phyloP scores from a whole-genome alignment of 1,140 invertebrate genomes.

The Ruditapes philippinarum region DNA sequence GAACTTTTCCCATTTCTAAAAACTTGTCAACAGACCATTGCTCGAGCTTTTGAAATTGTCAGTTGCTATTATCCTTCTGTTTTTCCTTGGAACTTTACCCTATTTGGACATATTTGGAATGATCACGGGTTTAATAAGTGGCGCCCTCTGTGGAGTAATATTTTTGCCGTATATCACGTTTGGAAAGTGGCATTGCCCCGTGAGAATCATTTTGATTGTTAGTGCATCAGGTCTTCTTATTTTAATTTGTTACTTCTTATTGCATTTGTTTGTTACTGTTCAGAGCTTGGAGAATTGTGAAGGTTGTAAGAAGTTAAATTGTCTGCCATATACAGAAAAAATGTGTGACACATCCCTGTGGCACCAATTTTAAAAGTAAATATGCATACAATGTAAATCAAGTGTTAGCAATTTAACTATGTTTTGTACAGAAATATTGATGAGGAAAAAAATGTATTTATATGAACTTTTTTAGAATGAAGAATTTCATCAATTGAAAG shows the following conservation, averaged over 20 bases:
- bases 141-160: constrained; percentile 71
- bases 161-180: constrained; percentile 81
- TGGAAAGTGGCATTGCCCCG: constrained; percentile 60
- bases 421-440: too few relatives aligned
- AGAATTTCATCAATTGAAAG: too few relatives aligned
- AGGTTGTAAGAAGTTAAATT: constrained; percentile 74
- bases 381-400: too few relatives aligned
- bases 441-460: too few relatives aligned
- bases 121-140: constrained; percentile 76
- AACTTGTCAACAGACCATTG: constrained; percentile 71
- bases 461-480: too few relatives aligned
- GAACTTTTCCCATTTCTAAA: constrained; percentile 83
- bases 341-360: constrained; percentile 70
- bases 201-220: constrained; percentile 60
- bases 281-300: constrained; percentile 67
- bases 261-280: constrained; percentile 72
- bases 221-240: constrained; percentile 65
- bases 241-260: constrained; percentile 47
- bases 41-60: constrained; percentile 77
- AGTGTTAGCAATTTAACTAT: too few relatives aligned
- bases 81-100: constrained; percentile 78
- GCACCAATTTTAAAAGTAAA: constrained; percentile 42
- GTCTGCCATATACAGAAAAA: constrained; percentile 74
- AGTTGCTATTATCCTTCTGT: constrained; percentile 63
- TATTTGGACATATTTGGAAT: constrained; percentile 76